phyloP scores from a whole-genome alignment of 2,113 vertebrate species.

The Vidua chalybeata region DNA sequence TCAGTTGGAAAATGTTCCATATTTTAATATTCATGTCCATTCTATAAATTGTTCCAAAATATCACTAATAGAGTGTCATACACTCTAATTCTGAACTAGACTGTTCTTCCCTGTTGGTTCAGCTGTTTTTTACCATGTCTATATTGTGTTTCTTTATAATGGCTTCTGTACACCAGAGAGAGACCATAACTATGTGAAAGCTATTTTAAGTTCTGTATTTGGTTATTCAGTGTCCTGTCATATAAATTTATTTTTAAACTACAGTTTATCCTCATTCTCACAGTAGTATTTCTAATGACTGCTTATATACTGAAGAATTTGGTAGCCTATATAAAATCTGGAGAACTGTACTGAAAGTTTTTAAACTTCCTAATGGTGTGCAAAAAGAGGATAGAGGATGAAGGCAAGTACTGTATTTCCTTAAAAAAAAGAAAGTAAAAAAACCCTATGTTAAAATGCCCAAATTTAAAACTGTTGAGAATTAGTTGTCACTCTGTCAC shows the following conservation, averaged over 20 bases:
- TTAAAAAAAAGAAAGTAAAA: not conserved
- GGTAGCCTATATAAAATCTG: not conserved
- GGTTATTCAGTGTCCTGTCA: not conserved
- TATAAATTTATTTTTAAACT: not conserved
- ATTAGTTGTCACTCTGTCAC: conserved; percentile 5
- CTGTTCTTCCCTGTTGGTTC: not conserved
- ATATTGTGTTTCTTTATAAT: not conserved
- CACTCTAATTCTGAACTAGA: not conserved
- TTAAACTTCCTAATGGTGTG: not conserved
- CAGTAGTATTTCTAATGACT: not conserved
- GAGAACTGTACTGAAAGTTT: not conserved
- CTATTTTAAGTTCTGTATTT: not conserved
- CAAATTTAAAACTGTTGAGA: not conserved
- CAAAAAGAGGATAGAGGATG: not conserved
- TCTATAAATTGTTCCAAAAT: not conserved
- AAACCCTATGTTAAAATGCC: not conserved
- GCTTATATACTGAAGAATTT: not conserved
- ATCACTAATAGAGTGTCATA: not conserved
- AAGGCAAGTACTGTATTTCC: not conserved
- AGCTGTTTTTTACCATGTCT: not conserved
- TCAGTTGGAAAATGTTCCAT: not conserved
- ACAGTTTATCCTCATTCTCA: not conserved
- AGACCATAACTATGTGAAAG: not conserved
- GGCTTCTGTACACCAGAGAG: not conserved
- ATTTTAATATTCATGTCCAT: not conserved